Evolutionary conservation across 2,888 invertebrate genomes (phyloP).

Genomic region (Spisula subtruncata): DNA sequence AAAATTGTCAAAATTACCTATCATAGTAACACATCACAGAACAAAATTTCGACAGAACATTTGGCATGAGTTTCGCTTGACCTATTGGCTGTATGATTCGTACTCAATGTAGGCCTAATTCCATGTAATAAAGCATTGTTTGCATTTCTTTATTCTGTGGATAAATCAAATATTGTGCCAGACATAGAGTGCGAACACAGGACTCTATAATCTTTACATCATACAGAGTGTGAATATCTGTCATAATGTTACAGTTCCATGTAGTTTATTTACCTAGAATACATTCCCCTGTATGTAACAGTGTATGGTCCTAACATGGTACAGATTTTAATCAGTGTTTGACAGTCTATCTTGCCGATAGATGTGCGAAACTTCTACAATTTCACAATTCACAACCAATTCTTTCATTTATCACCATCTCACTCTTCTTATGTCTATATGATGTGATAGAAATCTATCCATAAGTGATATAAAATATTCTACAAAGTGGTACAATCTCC

Average conservation of each 20-base stretch:
- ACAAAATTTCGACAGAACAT: too few species aligned
- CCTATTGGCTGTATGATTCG: too few species aligned
- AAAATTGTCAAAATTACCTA: too few species aligned
- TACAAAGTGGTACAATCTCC: background rate
- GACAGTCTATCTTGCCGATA: background rate
- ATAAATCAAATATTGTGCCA: background rate
- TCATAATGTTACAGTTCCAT: background rate
- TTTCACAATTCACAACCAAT: constrained; percentile 17
- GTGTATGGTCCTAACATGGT: background rate
- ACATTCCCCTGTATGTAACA: background rate
- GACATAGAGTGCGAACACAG: background rate
- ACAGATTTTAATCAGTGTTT: constrained; percentile 27
- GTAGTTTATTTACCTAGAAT: background rate
- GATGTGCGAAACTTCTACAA: background rate
- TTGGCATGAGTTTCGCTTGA: too few species aligned
- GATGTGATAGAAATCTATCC: background rate
- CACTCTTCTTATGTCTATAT: background rate
- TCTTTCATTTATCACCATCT: background rate
- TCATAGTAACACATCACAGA: too few species aligned
- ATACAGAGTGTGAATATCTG: background rate
- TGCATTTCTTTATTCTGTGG: background rate
- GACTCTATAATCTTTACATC: background rate
- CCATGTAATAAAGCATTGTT: background rate
- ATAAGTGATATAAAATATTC: background rate
- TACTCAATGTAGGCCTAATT: too few species aligned